Base-by-base conservation (phyloP, 2,888 invertebrate species). In the Habrosyne pyritoides region DNA sequence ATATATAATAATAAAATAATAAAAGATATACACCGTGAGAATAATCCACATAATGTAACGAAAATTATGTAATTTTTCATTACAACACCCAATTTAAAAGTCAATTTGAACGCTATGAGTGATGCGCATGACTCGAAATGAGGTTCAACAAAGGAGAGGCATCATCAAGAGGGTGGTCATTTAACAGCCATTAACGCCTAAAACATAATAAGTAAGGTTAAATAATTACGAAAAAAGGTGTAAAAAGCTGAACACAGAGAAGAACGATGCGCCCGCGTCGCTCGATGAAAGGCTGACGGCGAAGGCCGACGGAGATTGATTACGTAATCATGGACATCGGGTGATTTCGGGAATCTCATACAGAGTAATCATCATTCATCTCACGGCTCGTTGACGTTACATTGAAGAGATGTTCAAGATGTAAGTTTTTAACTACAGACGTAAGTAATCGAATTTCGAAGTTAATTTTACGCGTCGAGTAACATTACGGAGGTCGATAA, bases 161-260 rank as follows among this genome's bases (percentile, higher is more conserved):
- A 77, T 83, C 82, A 83, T 86, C 85, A 83, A 79, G 72, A 82
- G 81, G 84, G 81, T 86, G 81, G 83, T 84, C 84, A 85, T 87
- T 88, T 87, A 86, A 83, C 79, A 80, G 79, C 77, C 87, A 87
- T 87, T 89, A 87, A 84, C 86, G 84, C 87, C 85, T 86, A 83
- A 83, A 87, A 83, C 81, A 86, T 86, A 86, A 89, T 86, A 86
- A 81, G 84, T 71, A 69, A 83, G 75, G 79, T 87, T 83, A 87
- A 88, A 85, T 87, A 87, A 88, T 89, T 87, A 89, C 79, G 77
- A 84, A 86, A 87, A 86, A 88, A 89, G 83, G 86, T 86, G 84
- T 86, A 87, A 87, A 87, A 87, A 79, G 82, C 77, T 84, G 85
- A 84, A 84, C 76, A 79, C 77, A 75, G 77, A 76, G 81, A 75